Base-by-base conservation (phyloP, 2,797 vertebrate genomes). In the Apogon talboti region DNA sequence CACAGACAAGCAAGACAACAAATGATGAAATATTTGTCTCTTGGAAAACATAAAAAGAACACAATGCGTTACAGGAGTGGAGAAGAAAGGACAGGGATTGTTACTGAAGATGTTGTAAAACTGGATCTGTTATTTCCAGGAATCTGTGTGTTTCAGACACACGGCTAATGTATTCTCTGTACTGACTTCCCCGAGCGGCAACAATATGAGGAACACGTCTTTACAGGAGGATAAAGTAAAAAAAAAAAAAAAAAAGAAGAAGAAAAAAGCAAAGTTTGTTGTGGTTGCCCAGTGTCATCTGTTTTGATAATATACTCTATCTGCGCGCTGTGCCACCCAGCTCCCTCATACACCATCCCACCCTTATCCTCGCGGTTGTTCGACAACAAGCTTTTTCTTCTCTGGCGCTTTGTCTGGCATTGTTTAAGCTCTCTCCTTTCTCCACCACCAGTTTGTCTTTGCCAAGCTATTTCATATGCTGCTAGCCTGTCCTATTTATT, bases 401-500 rank as follows among this genome's bases (percentile, higher is more conserved):
- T 58, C 51, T 74, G 72, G 64, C 18, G 13, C 76, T 72, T 78
- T 81, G 67, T 82, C 73, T 77, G 77, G 59, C 56, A 77, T 81
- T 84, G 67, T 88, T 81, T 71, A 74, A 80, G 74, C 77, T 51
- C 62, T 53, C 55, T 63, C 52, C 66, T 76, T 72, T 71, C 59
- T 74, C 47, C 76, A 83, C 63, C 48, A 65, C 49, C 52, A 6
- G 14, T 60, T 74, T 58, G 49, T 71, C 53, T 78, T 66, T 86
- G 87, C 82, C 79, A 87, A 83, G 63, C 79, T 81, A 81, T 75
- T 85, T 88, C 78, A 84, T 81, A 78, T 73, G 74, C 83, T 83
- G 70, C 78, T 74, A 40, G 74, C 49, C 58, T 59, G 76, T 82
- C 65, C 78, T 82, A 72, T 90, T 86, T 82, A 85, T 87, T 83